Percentiles rank a stretch among this genome's conserved stretches.
Evolutionary conservation across 2,113 vertebrate species (phyloP).

Genomic region (Halcyon senegalensis): DNA sequence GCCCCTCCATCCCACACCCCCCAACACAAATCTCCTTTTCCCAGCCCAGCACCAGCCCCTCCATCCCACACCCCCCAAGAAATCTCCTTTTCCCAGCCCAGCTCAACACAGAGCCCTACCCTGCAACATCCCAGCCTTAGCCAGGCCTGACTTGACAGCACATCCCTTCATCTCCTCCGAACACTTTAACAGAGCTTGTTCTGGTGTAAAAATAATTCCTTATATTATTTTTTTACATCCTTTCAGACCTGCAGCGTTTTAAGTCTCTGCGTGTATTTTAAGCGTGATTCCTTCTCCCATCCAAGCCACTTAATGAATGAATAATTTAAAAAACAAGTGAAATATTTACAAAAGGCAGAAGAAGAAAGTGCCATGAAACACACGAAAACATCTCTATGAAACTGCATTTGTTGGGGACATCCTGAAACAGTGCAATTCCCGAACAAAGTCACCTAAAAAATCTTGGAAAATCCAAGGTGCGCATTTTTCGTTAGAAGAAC

Average conservation of each 20-base stretch:
- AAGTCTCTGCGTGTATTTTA: not conserved
- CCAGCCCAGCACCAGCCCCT: not conserved
- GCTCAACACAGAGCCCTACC: not conserved
- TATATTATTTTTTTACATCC: not conserved
- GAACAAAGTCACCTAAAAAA: not conserved
- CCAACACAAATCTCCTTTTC: not conserved
- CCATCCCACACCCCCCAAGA: not conserved
- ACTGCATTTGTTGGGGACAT: not conserved
- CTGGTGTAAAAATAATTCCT: not conserved
- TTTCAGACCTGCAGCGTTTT: not conserved
- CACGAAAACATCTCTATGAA: not conserved
- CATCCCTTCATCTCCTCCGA: not conserved
- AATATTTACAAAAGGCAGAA: slow-evolving; percentile 24
- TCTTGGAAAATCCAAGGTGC: not conserved
- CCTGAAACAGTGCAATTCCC: not conserved
- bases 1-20: not conserved
- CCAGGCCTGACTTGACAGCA: not conserved
- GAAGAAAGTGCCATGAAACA: not conserved
- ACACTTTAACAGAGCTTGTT: not conserved
- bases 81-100: not conserved
- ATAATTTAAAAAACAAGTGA: slow-evolving; percentile 27
- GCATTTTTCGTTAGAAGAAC: not conserved
- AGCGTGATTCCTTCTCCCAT: not conserved
- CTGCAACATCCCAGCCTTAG: not conserved
- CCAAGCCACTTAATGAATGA: slow-evolving; percentile 19